phyloP scores from a whole-genome alignment of 2,113 vertebrate genomes.

The Dinomys branickii region DNA sequence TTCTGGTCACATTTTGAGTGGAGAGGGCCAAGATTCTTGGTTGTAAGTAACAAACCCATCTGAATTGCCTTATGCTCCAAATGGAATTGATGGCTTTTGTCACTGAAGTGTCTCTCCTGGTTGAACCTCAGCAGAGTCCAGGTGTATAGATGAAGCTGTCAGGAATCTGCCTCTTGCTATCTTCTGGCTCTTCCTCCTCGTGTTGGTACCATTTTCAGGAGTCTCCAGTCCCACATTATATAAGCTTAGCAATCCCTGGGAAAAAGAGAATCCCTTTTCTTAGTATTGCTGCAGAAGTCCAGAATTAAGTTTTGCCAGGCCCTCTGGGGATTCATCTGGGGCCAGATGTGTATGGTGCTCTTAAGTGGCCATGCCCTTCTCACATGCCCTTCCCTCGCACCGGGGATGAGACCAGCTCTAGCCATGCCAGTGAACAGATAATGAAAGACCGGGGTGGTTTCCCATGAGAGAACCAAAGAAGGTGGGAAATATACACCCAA shows the following conservation, averaged over 20 bases:
- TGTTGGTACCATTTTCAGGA: neutral
- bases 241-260: neutral
- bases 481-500: neutral
- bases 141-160: neutral
- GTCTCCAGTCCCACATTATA: neutral
- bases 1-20: neutral
- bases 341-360: neutral
- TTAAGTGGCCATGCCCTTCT: neutral
- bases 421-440: neutral
- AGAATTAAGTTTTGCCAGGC: neutral
- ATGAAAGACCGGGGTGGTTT: neutral
- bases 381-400: neutral
- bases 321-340: neutral
- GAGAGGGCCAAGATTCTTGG: neutral
- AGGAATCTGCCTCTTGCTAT: neutral
- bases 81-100: neutral
- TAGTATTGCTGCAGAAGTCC: neutral
- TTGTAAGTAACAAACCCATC: neutral
- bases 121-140: neutral
- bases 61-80: neutral
- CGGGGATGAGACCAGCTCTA: neutral
- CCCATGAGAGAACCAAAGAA: neutral
- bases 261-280: neutral
- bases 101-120: neutral
- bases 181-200: neutral